Evolutionary conservation across 2,797 vertebrate genomes (phyloP).

Genomic region (Calcarius lapponicus): DNA sequence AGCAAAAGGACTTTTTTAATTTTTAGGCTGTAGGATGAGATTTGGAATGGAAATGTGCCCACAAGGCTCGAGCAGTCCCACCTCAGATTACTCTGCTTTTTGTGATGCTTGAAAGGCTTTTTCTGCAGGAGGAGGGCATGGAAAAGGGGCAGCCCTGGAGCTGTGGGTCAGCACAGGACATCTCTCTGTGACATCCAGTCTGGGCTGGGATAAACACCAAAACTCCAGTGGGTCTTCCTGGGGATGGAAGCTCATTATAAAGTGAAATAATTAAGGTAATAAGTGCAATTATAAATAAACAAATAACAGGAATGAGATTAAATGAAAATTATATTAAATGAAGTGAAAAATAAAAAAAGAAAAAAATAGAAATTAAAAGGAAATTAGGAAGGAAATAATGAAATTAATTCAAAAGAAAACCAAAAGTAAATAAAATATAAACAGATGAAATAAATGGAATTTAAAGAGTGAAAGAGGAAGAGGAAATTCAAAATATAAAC

Average conservation of each 20-base stretch:
- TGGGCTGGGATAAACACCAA: background rate
- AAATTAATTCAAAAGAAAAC: background rate
- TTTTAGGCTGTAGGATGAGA: background rate
- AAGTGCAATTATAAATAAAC: background rate
- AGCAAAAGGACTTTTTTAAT: background rate
- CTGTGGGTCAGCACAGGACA: background rate
- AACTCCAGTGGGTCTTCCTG: background rate
- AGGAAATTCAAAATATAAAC: background rate
- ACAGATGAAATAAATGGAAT: background rate
- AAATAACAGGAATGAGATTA: background rate
- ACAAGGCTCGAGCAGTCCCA: background rate
- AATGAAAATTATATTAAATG: background rate
- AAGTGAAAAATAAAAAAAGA: background rate
- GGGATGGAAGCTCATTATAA: background rate
- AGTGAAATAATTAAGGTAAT: background rate
- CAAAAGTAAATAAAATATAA: background rate
- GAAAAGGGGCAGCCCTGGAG: background rate
- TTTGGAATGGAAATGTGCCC: background rate
- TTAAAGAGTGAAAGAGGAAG: background rate
- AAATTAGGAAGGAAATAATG: background rate
- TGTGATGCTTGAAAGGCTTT: background rate
- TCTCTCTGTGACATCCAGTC: background rate
- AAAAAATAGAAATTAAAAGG: background rate
- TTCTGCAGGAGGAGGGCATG: accelerated
- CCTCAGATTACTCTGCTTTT: background rate